A percentile compares a stretch with the other conserved stretches of the same genome.
These are phyloP conservation scores for Emesis castigata DNA, from an alignment of 2,888 invertebrate species.

Conservation along the genomic window DNA sequence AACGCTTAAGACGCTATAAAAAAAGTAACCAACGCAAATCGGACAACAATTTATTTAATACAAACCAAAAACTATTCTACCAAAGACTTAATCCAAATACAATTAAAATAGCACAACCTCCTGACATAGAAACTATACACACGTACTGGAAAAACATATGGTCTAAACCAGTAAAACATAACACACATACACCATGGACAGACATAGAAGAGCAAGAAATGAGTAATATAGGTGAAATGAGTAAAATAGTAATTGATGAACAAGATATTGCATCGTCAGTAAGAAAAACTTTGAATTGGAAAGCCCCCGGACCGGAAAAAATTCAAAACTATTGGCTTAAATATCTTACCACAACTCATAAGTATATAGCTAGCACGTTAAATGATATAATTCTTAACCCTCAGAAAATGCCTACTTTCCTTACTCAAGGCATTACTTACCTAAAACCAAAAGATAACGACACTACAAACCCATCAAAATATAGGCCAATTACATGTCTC, in stretches of 20 bases:
- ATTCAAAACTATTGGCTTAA: conserved; percentile 39
- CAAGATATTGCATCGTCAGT: conserved; percentile 12
- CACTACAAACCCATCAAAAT: conserved; percentile 60
- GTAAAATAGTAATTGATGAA: conserved; percentile 6
- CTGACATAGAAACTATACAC: background rate
- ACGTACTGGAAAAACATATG: conserved; percentile 19
- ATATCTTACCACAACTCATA: conserved; percentile 20
- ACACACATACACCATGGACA: conserved; percentile 11
- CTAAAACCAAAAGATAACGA: conserved; percentile 24
- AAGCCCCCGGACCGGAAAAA: too few relatives aligned
- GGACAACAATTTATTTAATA: conserved; percentile 16
- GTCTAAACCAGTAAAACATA: conserved; percentile 19
- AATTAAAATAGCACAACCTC: background rate
- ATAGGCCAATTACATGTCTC: conserved; percentile 57
- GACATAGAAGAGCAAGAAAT: conserved; percentile 6
- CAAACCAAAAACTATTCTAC: background rate
- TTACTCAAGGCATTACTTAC: conserved; percentile 31
- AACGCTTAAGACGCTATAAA: conserved; percentile 20
- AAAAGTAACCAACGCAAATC: conserved; percentile 13
- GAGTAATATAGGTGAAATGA: conserved; percentile 5
- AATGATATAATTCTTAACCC: conserved; percentile 17
- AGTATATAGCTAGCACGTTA: conserved; percentile 13
- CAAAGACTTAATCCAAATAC: background rate
- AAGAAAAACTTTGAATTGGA: conserved; percentile 14
- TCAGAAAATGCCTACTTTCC: conserved; percentile 19